Conservation (phyloP, 2,113 vertebrate genomes). For the Cinclus mexicanus region DNA sequence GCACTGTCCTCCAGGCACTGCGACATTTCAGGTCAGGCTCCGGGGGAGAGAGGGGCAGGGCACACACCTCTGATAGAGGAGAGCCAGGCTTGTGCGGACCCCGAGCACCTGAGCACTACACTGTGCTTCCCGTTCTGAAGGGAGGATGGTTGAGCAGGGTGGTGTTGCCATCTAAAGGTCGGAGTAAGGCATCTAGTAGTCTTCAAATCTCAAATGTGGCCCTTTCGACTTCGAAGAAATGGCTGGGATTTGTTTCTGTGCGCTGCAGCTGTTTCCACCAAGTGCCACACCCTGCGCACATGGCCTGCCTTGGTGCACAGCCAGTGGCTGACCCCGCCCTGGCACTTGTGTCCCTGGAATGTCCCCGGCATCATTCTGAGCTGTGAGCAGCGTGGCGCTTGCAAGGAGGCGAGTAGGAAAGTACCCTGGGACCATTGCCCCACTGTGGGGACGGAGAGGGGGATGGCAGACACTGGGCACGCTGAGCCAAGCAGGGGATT, state of each 20-base stretch:
- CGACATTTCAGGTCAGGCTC: fast-evolving
- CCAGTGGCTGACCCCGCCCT: not conserved
- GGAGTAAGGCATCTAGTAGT: not conserved
- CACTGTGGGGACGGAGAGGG: fast-evolving
- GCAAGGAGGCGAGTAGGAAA: not conserved
- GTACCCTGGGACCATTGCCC: no score
- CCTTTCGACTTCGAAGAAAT: not conserved
- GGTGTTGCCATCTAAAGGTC: not conserved
- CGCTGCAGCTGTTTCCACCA: no score
- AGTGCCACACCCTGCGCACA: no score
- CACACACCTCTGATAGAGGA: no score
- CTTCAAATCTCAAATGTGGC: not conserved
- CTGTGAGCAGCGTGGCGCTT: not conserved
- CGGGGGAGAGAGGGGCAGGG: fast-evolving
- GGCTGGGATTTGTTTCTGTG: not conserved
- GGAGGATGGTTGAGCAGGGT: not conserved
- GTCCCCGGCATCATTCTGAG: fast-evolving
- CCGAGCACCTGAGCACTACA: fast-evolving
- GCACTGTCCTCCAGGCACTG: not conserved
- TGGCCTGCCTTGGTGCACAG: not conserved
- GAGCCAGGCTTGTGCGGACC: not conserved
- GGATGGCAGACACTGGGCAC: not conserved
- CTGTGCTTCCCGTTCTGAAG: not conserved
- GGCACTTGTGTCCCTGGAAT: not conserved
- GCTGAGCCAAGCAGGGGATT: not conserved